Evolutionary conservation across 2,113 vertebrate species (phyloP).

Genomic region (Muntiacus muntjak): DNA sequence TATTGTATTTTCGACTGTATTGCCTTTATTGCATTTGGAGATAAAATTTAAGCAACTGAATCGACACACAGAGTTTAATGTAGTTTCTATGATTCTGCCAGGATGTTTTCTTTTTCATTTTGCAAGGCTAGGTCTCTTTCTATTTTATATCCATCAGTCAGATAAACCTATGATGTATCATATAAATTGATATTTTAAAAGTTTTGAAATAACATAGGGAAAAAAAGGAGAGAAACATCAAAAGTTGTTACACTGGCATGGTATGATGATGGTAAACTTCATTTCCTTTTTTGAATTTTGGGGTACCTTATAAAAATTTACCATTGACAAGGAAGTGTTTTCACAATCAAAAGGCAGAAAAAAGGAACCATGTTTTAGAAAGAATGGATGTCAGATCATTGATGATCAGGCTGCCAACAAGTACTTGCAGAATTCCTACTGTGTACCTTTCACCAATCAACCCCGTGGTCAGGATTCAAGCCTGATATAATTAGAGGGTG

Average conservation of each 20-base stretch:
- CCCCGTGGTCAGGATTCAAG: not conserved
- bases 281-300: not conserved
- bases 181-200: not conserved
- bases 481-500: slow-evolving; percentile 39
- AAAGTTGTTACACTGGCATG: not conserved
- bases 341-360: slow-evolving; percentile 20
- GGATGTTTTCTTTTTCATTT: not conserved
- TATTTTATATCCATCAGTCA: not conserved
- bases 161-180: not conserved
- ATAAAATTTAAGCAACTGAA: slow-evolving; percentile 54
- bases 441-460: not conserved
- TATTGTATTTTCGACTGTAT: slow-evolving; percentile 33
- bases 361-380: not conserved
- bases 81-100: not conserved
- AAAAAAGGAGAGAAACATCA: not conserved
- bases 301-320: not conserved
- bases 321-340: not conserved
- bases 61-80: not conserved
- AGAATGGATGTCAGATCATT: slow-evolving; percentile 18
- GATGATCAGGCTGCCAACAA: slow-evolving; percentile 29
- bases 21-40: slow-evolving; percentile 50
- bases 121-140: not conserved
- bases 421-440: not conserved
- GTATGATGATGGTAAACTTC: not conserved
- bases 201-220: not conserved